A percentile compares a stretch with the other conserved stretches of the same genome.
These are phyloP conservation scores for Cryptomyrus ogoouensis DNA, from an alignment of 2,113 vertebrate genomes.

Conservation along the genomic window DNA sequence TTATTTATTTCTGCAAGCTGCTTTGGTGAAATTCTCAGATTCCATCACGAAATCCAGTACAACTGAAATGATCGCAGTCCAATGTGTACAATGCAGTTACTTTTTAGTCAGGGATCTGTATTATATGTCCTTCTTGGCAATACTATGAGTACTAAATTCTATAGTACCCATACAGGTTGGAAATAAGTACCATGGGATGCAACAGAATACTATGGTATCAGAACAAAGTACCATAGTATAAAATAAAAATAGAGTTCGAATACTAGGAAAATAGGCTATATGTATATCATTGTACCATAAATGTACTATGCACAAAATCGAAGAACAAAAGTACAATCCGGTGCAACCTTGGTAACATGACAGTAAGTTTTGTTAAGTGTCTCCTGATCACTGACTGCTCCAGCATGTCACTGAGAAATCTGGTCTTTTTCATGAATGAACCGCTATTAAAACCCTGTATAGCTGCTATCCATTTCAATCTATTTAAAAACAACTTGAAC, in stretches of 20 bases:
- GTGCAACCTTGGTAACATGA: neutral
- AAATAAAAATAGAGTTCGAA: neutral
- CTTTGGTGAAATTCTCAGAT: neutral
- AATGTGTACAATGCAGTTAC: neutral
- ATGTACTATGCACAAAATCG: neutral
- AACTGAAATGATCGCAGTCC: too few relatives aligned
- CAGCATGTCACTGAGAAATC: neutral
- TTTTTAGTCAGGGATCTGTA: neutral
- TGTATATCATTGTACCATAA: too few relatives aligned
- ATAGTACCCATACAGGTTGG: neutral
- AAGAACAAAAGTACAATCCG: neutral
- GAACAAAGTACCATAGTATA: neutral
- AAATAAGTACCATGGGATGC: neutral
- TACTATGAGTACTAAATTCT: neutral
- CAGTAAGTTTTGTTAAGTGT: neutral
- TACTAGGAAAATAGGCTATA: neutral
- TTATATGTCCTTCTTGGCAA: neutral
- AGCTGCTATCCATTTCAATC: neutral
- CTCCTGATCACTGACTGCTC: neutral
- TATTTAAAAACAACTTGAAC: neutral
- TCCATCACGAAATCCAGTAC: neutral
- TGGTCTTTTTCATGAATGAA: neutral
- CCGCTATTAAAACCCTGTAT: neutral
- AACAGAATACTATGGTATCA: neutral
- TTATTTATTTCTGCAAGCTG: neutral